Evolutionary conservation across 2,113 vertebrate species (phyloP), one percentile per base, ranked within the genome.

Genomic region (Poicephalus meyeri): DNA sequence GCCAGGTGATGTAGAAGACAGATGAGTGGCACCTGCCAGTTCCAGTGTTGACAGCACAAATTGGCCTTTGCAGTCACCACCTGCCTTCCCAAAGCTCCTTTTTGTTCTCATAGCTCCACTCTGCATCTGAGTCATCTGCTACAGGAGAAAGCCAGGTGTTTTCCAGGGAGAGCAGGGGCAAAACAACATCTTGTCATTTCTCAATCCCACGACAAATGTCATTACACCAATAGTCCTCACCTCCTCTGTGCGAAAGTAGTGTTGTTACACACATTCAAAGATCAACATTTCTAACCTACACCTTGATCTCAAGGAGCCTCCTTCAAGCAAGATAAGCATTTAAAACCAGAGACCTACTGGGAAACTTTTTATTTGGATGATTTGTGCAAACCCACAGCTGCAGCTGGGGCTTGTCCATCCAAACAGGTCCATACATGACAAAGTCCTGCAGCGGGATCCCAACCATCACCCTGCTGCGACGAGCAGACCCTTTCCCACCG

Each of bases 241-340:
- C 47, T 69, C 24, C 53, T 39, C 31, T 0, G 1, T 31, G 23
- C 0, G 3, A 31, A 64, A 47, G 16, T 42, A 41, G 16, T 10
- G 7, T 2, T 49, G 47, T 26, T 33, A 55, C 64, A n/a, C 37
- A 18, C 16, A 13, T 16, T 58, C 64, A 86, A 47, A 65, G 16
- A 70, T 3, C 46, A n/a, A 15, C 5, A 9, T n/a, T 56, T 70
- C 37, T 37, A 58, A 91, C 53, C 37, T 2, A 53, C 31, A 46
- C 25, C 46, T 56, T 31, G 28, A 65, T 15, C 18, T 47, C 4
- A 9, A 25, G 12, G 16, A 28, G 37, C 37, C n/a, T 84, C 5
- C 1, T 70, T 56, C n/a, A 49, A 70, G 60, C 2, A 14, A 80
- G 15, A 11, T 9, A 26, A 80, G 6, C n/a, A 31, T 31, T 50